Evolutionary conservation across 2,113 vertebrate genomes (phyloP).

Genomic region (Crotalus viridis): DNA sequence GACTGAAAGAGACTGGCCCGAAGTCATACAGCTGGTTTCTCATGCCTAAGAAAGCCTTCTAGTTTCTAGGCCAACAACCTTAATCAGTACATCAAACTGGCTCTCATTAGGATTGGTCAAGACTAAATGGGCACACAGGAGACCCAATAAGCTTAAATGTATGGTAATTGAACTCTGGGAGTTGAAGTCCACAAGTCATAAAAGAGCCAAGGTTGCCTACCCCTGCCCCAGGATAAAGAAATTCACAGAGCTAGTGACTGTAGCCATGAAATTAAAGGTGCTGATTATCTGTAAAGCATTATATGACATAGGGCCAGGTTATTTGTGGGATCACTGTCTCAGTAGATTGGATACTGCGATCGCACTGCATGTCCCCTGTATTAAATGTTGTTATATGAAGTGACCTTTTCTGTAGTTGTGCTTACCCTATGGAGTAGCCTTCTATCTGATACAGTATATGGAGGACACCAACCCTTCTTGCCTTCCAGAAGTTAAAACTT

Average conservation of each 20-base stretch:
- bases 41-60: background rate
- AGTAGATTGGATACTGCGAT: background rate
- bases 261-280: background rate
- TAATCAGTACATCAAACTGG: background rate
- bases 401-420: background rate
- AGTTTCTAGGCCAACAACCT: background rate
- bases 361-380: background rate
- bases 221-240: background rate
- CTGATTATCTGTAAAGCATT: background rate
- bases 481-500: background rate
- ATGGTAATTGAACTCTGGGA: background rate
- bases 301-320: background rate
- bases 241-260: background rate
- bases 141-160: background rate
- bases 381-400: background rate
- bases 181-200: too few species aligned
- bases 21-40: background rate
- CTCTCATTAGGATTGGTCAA: background rate
- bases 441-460: background rate
- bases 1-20: background rate
- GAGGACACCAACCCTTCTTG: background rate
- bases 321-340: background rate
- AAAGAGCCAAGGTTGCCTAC: too few species aligned
- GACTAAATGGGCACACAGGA: background rate
- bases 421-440: background rate